Percentiles rank a stretch among this genome's conserved stretches.
These are phyloP conservation scores for Aphelocoma californica DNA, from an alignment of 2,797 vertebrate genomes.

Conservation along the genomic window DNA sequence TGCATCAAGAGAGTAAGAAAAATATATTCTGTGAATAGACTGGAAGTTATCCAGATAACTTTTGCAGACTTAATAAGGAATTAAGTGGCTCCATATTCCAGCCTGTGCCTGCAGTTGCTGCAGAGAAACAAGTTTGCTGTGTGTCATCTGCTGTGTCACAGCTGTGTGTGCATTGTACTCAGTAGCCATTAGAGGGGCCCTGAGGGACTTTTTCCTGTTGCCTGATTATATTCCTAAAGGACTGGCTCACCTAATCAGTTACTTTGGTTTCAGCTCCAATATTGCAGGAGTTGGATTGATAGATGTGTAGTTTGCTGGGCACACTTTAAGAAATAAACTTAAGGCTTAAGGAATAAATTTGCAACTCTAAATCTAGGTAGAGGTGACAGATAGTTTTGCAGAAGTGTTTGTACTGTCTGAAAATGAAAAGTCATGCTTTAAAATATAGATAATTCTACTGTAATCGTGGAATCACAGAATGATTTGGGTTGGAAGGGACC, in stretches of 20 bases:
- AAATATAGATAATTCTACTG: not conserved
- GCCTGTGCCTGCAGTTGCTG: not conserved
- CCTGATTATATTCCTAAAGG: not conserved
- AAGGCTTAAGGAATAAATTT: not conserved
- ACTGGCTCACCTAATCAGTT: not conserved
- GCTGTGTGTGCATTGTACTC: not conserved
- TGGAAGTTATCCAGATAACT: not conserved
- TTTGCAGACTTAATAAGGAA: not conserved
- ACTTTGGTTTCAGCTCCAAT: not conserved
- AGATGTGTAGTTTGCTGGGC: not conserved
- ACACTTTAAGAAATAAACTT: not conserved
- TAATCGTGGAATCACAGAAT: not conserved
- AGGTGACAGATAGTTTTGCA: not conserved
- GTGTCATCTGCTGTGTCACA: not conserved
- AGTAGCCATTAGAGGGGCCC: not conserved
- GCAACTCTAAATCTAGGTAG: not conserved
- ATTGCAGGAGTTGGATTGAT: not conserved
- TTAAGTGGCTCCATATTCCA: not conserved
- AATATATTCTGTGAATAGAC: not conserved
- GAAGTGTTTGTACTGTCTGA: not conserved
- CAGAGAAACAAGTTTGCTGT: not conserved
- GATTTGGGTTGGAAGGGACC: not conserved
- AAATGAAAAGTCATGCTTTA: not conserved
- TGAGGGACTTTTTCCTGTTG: not conserved
- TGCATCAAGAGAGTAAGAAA: constrained; percentile 74